phyloP scores from a whole-genome alignment of 1,140 invertebrate genomes.

The Drosophila pseudoobscura region DNA sequence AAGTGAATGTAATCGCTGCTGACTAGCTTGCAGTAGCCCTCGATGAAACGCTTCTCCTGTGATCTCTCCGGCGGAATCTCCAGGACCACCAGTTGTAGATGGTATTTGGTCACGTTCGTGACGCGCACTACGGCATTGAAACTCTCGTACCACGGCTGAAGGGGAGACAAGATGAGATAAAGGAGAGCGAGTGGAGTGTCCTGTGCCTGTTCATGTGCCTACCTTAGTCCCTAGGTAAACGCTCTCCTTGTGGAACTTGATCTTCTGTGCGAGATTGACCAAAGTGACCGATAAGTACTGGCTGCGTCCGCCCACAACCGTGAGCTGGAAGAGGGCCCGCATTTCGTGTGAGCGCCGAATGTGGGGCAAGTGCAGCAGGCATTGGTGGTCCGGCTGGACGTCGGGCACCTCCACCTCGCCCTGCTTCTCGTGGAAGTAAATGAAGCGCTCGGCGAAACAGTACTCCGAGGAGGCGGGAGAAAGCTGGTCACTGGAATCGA shows the following conservation, averaged over 20 bases:
- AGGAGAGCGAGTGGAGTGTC: not conserved
- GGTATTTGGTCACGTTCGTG: slow-evolving; percentile 63
- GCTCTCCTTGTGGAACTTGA: slow-evolving; percentile 55
- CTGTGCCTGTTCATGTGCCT: too few relatives aligned
- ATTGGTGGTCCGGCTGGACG: slow-evolving; percentile 11
- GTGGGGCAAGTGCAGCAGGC: slow-evolving; percentile 61
- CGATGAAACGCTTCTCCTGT: slow-evolving; percentile 22
- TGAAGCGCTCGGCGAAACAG: slow-evolving; percentile 59
- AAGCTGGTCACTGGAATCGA: slow-evolving; percentile 63
- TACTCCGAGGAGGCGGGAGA: slow-evolving; percentile 60
- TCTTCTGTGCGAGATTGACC: slow-evolving; percentile 58
- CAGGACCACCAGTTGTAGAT: slow-evolving; percentile 24
- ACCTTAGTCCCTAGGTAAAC: slow-evolving; percentile 67
- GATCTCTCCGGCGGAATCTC: not conserved
- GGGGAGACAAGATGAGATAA: not conserved
- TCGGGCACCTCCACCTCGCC: slow-evolving; percentile 24
- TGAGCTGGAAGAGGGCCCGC: slow-evolving; percentile 48
- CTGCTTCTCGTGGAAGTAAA: slow-evolving; percentile 70
- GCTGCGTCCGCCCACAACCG: slow-evolving; percentile 54
- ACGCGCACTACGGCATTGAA: slow-evolving; percentile 37
- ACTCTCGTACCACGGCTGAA: slow-evolving; percentile 74
- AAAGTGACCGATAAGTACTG: slow-evolving; percentile 52
- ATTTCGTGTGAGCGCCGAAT: slow-evolving; percentile 47
- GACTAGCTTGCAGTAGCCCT: slow-evolving; percentile 55
- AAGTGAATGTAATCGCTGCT: slow-evolving; percentile 33